A percentile compares a stretch with the other conserved stretches of the same genome.
These are phyloP conservation scores for Zophobas atratus DNA, from an alignment of 1,140 invertebrate genomes.

Conservation along the genomic window DNA sequence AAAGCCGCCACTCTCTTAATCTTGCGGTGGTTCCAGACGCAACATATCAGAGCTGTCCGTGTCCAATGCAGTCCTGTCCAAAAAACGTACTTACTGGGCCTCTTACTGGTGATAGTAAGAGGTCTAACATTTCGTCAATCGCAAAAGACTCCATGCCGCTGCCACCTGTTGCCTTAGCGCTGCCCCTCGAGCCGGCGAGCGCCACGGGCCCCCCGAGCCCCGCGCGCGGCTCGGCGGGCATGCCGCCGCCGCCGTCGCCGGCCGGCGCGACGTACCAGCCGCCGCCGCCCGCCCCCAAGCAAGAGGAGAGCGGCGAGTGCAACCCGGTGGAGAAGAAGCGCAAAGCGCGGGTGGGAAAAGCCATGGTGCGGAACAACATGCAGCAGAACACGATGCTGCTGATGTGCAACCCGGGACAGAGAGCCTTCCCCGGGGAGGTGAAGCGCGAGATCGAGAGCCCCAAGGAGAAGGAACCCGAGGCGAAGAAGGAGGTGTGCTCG, in stretches of 20 bases:
- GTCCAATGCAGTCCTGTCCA: conserved; percentile 93
- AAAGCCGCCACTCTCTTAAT: too few species aligned
- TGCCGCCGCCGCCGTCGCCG: conserved; percentile 71
- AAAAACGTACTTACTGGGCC: conserved; percentile 97
- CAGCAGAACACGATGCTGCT: conserved; percentile 65
- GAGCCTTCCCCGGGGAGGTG: conserved; percentile 52
- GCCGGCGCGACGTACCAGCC: conserved; percentile 64
- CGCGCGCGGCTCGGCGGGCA: conserved; percentile 75
- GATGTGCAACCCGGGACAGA: conserved; percentile 65
- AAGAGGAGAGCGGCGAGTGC: conserved; percentile 54
- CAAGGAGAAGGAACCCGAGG: conserved; percentile 66
- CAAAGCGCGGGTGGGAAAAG: conserved; percentile 78
- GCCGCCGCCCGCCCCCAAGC: conserved; percentile 63
- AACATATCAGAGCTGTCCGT: conserved; percentile 82
- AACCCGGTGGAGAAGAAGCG: conserved; percentile 64
- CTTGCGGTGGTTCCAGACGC: conserved; percentile 68
- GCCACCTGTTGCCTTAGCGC: conserved; percentile 75
- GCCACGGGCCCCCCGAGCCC: conserved; percentile 78
- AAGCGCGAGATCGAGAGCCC: conserved; percentile 67
- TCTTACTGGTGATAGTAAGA: conserved; percentile 91
- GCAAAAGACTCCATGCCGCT: conserved; percentile 65
- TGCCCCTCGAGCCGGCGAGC: conserved; percentile 75
- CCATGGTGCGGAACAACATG: conserved; percentile 75
- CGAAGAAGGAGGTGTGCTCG: conserved; percentile 56
- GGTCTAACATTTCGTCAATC: conserved; percentile 70